Evolutionary conservation across 1,140 invertebrate species (phyloP).

Genomic region (Paraescarpia echinospica): DNA sequence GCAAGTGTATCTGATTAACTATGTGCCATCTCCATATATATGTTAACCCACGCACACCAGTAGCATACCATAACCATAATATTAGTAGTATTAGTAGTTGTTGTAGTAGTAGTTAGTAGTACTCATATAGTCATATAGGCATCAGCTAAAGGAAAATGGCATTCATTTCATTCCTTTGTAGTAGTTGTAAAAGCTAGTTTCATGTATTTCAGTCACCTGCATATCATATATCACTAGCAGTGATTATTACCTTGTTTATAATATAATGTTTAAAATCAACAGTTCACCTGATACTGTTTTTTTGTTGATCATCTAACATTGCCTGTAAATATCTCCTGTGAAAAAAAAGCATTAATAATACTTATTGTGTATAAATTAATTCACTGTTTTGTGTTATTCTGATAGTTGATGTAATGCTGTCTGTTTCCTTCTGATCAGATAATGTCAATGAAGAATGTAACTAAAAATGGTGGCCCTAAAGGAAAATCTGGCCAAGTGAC

Average conservation of each 20-base stretch:
- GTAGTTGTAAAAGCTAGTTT: neutral
- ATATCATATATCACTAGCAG: neutral
- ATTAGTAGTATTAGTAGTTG: too few species aligned
- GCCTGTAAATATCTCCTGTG: neutral
- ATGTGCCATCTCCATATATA: neutral
- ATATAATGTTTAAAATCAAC: neutral
- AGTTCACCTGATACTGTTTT: neutral
- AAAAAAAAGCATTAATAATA: neutral
- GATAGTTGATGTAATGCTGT: neutral
- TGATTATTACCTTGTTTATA: neutral
- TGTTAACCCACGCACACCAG: neutral
- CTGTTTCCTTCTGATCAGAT: neutral
- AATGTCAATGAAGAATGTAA: neutral
- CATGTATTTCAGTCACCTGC: neutral
- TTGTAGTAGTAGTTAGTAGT: constrained; percentile 16
- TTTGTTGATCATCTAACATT: neutral
- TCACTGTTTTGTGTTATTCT: neutral
- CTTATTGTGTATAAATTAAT: neutral
- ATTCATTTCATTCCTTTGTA: neutral
- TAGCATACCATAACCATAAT: neutral
- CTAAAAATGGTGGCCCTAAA: constrained; percentile 9
- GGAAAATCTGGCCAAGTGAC: constrained; percentile 11
- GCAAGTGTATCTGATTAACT: too few species aligned
- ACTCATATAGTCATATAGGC: neutral
- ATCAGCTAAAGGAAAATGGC: neutral